phyloP scores from a whole-genome alignment of 2,113 vertebrate species.

The Acrocephalus arundinaceus region DNA sequence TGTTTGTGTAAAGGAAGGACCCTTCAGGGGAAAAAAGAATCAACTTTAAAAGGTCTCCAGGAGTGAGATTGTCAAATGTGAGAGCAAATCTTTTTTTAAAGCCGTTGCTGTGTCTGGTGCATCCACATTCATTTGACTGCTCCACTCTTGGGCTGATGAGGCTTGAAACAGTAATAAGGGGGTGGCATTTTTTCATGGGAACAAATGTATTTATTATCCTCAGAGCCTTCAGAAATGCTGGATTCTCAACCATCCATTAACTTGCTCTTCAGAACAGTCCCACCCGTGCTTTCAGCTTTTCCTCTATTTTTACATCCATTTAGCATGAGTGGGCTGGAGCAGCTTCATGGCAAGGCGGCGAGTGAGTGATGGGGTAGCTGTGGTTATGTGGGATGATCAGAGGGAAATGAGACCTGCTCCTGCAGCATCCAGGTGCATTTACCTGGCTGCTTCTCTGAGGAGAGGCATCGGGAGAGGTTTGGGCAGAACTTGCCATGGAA shows the following conservation, averaged over 20 bases:
- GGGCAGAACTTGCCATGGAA: not conserved
- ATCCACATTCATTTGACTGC: not conserved
- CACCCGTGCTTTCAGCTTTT: constrained; percentile 34
- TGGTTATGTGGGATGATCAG: not conserved
- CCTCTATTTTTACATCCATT: constrained; percentile 28
- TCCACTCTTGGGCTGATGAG: constrained; percentile 38
- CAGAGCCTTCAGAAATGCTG: not conserved
- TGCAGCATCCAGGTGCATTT: not conserved
- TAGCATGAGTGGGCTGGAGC: constrained; percentile 13
- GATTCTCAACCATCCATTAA: constrained; percentile 31
- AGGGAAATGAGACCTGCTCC: not conserved
- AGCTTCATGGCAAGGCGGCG: not conserved
- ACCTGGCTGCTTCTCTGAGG: not conserved
- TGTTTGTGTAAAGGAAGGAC: not conserved
- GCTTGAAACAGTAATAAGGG: constrained; percentile 31
- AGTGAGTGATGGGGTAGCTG: not conserved
- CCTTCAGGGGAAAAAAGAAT: not conserved
- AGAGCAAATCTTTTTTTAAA: not conserved
- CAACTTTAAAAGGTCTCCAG: not conserved
- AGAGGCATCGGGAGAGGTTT: fast-evolving
- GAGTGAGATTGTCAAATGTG: not conserved
- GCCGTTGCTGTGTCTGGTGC: not conserved
- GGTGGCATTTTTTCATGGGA: constrained; percentile 22
- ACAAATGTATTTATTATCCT: constrained; percentile 12
- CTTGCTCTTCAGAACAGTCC: not conserved